Base-by-base conservation (phyloP, 2,888 invertebrate species). In the Drosophila borealis region DNA sequence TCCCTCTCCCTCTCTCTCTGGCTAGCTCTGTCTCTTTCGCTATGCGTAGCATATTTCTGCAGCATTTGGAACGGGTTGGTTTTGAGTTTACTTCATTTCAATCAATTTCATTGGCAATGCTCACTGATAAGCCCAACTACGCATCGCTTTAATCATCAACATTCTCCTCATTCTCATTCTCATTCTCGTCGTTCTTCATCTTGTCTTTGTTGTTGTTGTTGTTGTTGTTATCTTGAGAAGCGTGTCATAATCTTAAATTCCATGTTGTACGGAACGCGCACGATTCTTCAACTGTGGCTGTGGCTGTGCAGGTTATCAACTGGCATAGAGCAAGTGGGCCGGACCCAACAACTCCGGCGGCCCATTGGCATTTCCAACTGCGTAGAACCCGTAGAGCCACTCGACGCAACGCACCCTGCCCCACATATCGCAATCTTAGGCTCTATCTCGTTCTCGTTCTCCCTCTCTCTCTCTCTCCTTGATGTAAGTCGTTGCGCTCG, bases 251-350 rank as follows among this genome's bases (percentile, higher is more conserved):
- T 82, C 67, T 73, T 41, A 37, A 74, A 70, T 74, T 54, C 65
- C 65, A 74, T 50, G 14, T 37, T 14, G 46, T 14, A 33, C 21
- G 42, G 17, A 17, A 51, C 57, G 62, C 54, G 42, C n/a, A n/a
- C n/a, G n/a, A n/a, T 49, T 21, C 55, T 21, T 21, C 54, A n/a
- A n/a, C n/a, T n/a, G n/a, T n/a, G n/a, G n/a, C 10, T 29, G 29
- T 8, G 59, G 59, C 63, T 61, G 34, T 61, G 34, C 65, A 79
- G 80, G 80, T 85, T 83, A 85, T 83, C 82, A 66, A 55, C 37
- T 42, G n/a, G 44, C n/a, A n/a, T n/a, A n/a, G n/a, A n/a, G n/a
- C 56, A 71, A 72, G 78, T 81, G 84, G 81, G 84, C 84, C 81
- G 79, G 81, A 49, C 67, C 39, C 14, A 55, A 25, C 41, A 50